These are phyloP conservation scores for Myotis yumanensis DNA, from an alignment of 2,113 vertebrate species.

Conservation along the genomic window DNA sequence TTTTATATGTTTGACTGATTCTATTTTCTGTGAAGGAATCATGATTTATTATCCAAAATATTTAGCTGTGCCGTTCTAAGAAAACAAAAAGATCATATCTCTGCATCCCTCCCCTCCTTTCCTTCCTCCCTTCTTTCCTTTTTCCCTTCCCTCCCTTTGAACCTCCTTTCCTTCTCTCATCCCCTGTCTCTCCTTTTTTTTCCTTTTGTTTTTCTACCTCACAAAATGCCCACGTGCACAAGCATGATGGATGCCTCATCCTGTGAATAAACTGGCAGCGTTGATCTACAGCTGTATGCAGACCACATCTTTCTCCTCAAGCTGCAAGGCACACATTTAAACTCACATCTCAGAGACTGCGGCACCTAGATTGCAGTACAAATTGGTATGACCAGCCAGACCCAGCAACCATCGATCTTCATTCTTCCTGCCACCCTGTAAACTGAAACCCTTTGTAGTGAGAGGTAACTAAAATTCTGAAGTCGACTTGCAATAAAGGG, in stretches of 20 bases:
- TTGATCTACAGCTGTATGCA: conserved; percentile 25
- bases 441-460: conserved; percentile 71
- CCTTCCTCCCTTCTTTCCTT: not conserved
- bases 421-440: conserved; percentile 69
- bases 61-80: not conserved
- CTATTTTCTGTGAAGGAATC: conserved; percentile 59
- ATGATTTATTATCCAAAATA: not conserved
- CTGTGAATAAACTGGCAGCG: conserved; percentile 37
- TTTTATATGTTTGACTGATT: conserved; percentile 44
- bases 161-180: not conserved
- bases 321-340: conserved; percentile 46
- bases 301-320: conserved; percentile 47
- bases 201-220: not conserved
- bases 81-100: not conserved
- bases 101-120: not conserved
- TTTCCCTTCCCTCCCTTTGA: not conserved
- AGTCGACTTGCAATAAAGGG: conserved; percentile 65
- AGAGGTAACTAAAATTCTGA: conserved; percentile 77
- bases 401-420: conserved; percentile 70
- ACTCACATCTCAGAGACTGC: conserved; percentile 62
- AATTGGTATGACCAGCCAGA: conserved; percentile 73
- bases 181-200: not conserved
- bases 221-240: not conserved
- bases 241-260: not conserved
- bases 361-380: conserved; percentile 64